phyloP scores from a whole-genome alignment of 2,888 invertebrate genomes.

The Meteorus cinctellus region DNA sequence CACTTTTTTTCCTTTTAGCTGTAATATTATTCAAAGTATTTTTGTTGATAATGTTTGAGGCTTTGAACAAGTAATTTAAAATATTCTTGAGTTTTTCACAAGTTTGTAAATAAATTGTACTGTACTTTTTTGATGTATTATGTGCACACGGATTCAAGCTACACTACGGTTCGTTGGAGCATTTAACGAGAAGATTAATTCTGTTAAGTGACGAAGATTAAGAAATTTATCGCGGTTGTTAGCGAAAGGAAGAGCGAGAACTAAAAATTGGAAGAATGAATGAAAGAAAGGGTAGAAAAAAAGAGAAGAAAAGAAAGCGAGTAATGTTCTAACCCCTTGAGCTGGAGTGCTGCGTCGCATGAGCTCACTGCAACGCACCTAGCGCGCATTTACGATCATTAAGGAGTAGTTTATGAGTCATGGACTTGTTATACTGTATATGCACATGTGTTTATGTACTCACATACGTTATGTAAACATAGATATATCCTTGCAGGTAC shows the following conservation, averaged over 20 bases:
- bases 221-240: slow-evolving; percentile 57
- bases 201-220: slow-evolving; percentile 59
- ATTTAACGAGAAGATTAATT: slow-evolving; percentile 65
- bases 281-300: neutral
- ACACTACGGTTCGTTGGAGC: slow-evolving; percentile 47
- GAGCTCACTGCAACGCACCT: slow-evolving; percentile 1
- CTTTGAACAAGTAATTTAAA: too few species aligned
- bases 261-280: slow-evolving; percentile 29
- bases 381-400: neutral
- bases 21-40: too few species aligned
- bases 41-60: too few species aligned
- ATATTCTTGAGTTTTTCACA: too few species aligned
- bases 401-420: neutral
- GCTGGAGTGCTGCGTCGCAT: slow-evolving; percentile 8
- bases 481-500: neutral
- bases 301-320: neutral
- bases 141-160: neutral
- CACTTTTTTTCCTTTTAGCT: too few species aligned
- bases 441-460: neutral
- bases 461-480: too few species aligned
- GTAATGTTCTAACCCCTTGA: neutral
- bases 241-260: slow-evolving; percentile 51
- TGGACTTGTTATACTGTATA: neutral
- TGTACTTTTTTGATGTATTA: neutral
- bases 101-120: neutral